Conservation (phyloP, 2,113 vertebrate species). For the Mungos mungo region DNA sequence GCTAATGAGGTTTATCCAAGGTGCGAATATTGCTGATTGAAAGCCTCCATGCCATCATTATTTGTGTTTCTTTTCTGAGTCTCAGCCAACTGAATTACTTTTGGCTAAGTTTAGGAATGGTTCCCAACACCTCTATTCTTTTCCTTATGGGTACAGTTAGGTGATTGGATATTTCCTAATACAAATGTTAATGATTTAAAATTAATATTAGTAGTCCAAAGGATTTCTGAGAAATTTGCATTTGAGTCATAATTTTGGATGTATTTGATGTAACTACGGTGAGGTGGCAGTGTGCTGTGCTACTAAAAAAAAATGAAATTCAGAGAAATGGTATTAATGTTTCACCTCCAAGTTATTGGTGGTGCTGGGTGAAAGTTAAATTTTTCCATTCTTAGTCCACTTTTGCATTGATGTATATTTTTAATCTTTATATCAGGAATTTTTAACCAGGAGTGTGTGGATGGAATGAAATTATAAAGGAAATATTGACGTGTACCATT, state of each 20-base stretch:
- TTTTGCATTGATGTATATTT: background rate
- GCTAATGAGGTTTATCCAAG: too few relatives aligned
- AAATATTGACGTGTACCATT: background rate
- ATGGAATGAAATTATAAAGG: conserved; percentile 27
- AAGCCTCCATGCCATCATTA: background rate
- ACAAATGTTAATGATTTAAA: background rate
- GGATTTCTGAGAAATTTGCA: background rate
- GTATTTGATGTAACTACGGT: background rate
- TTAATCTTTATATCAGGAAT: background rate
- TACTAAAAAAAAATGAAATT: background rate
- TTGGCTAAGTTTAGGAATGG: background rate
- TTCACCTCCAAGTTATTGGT: background rate
- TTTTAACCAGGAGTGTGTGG: background rate
- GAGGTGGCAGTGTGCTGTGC: background rate
- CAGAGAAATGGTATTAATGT: background rate
- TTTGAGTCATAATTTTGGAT: conserved; percentile 23
- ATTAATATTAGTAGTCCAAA: background rate
- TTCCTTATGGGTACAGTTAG: background rate
- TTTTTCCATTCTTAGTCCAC: background rate
- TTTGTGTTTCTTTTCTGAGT: background rate
- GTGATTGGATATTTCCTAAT: background rate
- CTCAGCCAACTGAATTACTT: background rate
- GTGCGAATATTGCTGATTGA: background rate
- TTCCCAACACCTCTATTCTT: background rate
- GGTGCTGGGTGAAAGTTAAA: background rate